Evolutionary conservation across 2,888 invertebrate genomes (phyloP), one percentile per base, ranked within the genome.

Genomic region (Apomyelois bistriatella): DNA sequence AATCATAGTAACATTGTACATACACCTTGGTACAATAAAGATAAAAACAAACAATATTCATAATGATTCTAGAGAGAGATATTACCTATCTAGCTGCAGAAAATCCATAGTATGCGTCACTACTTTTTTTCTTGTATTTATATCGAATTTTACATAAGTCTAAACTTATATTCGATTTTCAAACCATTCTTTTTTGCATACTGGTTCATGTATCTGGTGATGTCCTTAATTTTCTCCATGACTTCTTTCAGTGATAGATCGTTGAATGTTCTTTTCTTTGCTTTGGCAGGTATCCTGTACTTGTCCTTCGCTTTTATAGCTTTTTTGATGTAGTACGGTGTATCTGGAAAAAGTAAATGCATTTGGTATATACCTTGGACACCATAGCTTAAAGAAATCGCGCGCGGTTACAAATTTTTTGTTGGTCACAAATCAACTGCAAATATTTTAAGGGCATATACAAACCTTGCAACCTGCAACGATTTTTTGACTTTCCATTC

Each of bases 181-280:
- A 40, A 50, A 10, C 49, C 49, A 15, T 50, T 50, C 9, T 28
- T 50, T 15, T 41, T 50, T 4, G 49, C 49, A 8, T 50, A 40
- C 10, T 15, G n/a, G 10, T 50, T 50, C 32, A 50, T 30, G 6
- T 7, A 41, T n/a, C 9, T 40, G 3, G 49, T 50, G n/a, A 50
- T 50, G 1, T 28, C 40, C 4, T 50, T 50, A 3, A 50, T 40
- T 32, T 50, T 50, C 3, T 50, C 38, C 13, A 40, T 30, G 1
- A 50, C 10, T 32, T 50, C 40, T 7, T 22, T 28, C 10, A 50
- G 15, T 0, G 40, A 10, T 1, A 50, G 30, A 40, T 50, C 40
- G 3, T 30, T 16, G 4, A 28, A 32, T 0, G 30, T 38, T 7
- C 40, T 50, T n/a, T 30, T 40, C n/a, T 40, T 50, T 7, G 30